Base-by-base conservation (phyloP, 1,140 invertebrate species). In the Brachionus rotundiformis region DNA sequence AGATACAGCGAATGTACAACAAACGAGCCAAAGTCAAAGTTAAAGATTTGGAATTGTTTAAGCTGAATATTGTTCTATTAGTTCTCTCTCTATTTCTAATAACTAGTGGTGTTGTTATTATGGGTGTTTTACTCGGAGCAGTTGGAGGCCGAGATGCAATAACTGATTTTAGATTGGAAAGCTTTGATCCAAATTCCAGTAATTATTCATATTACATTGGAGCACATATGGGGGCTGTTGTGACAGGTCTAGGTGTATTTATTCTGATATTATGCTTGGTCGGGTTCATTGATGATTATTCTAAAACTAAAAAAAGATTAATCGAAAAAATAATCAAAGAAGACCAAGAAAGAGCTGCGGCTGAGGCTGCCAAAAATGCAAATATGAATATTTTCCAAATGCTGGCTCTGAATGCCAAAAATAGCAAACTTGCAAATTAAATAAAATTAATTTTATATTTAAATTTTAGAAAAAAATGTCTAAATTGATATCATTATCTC, bases 381-480 rank as follows among this genome's bases (percentile, higher is more conserved):
- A 79, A 79, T 31, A 54, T 79, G 47, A 79, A 79, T n/a, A 79
- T 79, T 39, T 79, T 79, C 47, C 76, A 79, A 79, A 54, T 79
- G 76, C 29, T 79, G 2, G 76, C 76, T 31, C 3, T 29, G 10
- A 79, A 79, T 63, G 54, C 54, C 36, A 36, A 41, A 54, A 79
- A 79, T 27, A 73, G 19, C 39, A 41, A 73, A 25, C n/a, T 73
- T 3, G 68, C 68, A 3, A 27, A 73, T 23, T 73, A 73, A 73
- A 25, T 36, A n/a, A n/a, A n/a, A n/a, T 36, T 23, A 8, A 36
- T 39, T 36, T 71, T 27, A 31, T 0, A 41, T 73, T 73, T 44
- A 25, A 25, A 23, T 44, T 73, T 71, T 71, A 25, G 31, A 36
- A 41, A 25, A 73, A 44, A 44, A 73, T 73, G 68, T 73, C 68